Percentiles rank a stretch among this genome's conserved stretches.
Conservation (phyloP, 1,140 invertebrate genomes). For the Drosophila tropicalis region DNA sequence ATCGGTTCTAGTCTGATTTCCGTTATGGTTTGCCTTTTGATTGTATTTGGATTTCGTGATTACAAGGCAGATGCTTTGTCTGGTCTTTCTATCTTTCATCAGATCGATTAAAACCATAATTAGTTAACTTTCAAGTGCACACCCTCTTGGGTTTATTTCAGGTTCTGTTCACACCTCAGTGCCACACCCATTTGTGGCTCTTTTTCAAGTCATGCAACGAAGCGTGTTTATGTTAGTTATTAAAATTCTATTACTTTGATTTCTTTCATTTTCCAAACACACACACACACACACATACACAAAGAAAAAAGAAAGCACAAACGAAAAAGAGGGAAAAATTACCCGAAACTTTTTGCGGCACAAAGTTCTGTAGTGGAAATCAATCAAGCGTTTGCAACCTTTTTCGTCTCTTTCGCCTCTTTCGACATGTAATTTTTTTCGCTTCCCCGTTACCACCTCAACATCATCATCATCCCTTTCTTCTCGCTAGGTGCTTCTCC, state of each 20-base stretch:
- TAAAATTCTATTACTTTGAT: slow-evolving; percentile 76
- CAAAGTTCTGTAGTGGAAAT: slow-evolving; percentile 66
- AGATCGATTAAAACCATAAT: slow-evolving; percentile 75
- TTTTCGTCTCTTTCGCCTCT: slow-evolving; percentile 6
- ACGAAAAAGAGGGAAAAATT: slow-evolving; percentile 8
- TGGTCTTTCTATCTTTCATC: background rate
- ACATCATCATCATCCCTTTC: background rate
- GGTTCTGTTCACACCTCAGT: slow-evolving; percentile 38
- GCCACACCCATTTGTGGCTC: slow-evolving; percentile 25
- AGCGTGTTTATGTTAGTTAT: slow-evolving; percentile 68
- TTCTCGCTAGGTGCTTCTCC: background rate
- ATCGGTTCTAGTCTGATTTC: background rate
- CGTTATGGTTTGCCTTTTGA: background rate
- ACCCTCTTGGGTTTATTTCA: background rate
- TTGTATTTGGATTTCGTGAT: slow-evolving; percentile 47
- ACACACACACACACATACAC: slow-evolving; percentile 3
- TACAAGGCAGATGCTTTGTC: slow-evolving; percentile 39
- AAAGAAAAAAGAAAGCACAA: slow-evolving; percentile 50
- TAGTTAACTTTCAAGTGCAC: slow-evolving; percentile 65
- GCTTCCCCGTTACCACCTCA: background rate
- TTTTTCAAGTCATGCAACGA: slow-evolving; percentile 60
- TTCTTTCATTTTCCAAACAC: slow-evolving; percentile 33
- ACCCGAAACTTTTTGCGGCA: slow-evolving; percentile 50
- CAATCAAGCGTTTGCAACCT: slow-evolving; percentile 65
- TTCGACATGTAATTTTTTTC: slow-evolving; percentile 9